phyloP scores from a whole-genome alignment of 1,140 invertebrate genomes.

The Leptinotarsa defecta region DNA sequence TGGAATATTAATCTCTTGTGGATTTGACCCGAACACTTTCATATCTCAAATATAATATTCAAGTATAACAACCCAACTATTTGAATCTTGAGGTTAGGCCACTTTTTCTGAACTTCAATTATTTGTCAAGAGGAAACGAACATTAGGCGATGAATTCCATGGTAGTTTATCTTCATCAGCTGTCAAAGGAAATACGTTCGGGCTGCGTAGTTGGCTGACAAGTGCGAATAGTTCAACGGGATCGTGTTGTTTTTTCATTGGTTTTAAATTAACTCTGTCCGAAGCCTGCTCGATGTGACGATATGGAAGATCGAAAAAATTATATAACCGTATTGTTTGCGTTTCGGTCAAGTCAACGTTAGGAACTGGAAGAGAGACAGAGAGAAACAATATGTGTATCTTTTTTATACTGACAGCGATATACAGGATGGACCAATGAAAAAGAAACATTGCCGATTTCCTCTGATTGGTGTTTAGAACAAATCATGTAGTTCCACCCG shows the following conservation, averaged over 20 bases:
- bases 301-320: background rate
- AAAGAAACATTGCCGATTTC: no score
- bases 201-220: background rate
- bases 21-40: no score
- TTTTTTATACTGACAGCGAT: no score
- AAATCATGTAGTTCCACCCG: no score
- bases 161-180: constrained; percentile 1
- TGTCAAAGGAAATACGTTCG: background rate
- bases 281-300: background rate
- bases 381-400: no score
- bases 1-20: no score
- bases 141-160: constrained; percentile 5
- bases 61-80: constrained; percentile 3
- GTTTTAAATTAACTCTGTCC: background rate
- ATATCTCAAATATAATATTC: background rate
- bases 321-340: no score
- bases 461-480: no score
- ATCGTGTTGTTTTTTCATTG: background rate
- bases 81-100: background rate
- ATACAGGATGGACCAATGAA: no score
- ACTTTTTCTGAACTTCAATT: background rate
- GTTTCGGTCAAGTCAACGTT: no score
- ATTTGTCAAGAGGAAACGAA: constrained; percentile 8
- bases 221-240: background rate
- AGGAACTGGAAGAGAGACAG: no score